Conservation (phyloP, 1,140 invertebrate genomes). For the Brachionus manjavacas region DNA sequence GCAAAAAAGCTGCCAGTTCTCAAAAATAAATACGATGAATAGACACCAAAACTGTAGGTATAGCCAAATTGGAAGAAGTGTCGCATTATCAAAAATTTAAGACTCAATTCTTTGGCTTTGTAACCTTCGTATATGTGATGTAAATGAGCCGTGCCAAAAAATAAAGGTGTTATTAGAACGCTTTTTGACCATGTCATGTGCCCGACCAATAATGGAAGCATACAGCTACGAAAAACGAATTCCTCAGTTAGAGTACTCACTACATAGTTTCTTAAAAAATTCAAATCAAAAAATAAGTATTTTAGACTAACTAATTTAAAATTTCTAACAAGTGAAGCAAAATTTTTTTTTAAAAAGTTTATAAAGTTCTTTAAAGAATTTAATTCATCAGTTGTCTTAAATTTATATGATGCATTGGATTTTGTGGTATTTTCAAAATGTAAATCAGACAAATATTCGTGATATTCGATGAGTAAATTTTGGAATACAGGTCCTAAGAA, state of each 20-base stretch:
- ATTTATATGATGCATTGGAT: not conserved
- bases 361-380: not conserved
- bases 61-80: slow-evolving; percentile 32
- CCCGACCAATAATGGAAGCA: not conserved
- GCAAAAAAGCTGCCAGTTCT: slow-evolving; percentile 35
- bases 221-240: slow-evolving; percentile 31
- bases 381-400: not conserved
- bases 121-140: slow-evolving; percentile 31
- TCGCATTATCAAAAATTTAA: not conserved
- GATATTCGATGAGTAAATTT: not conserved
- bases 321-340: not conserved
- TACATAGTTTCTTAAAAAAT: slow-evolving; percentile 35
- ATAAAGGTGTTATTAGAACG: slow-evolving; percentile 5
- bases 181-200: not conserved
- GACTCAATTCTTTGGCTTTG: not conserved
- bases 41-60: slow-evolving; percentile 36
- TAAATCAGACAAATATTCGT: not conserved
- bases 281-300: not conserved
- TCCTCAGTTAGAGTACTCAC: slow-evolving; percentile 21
- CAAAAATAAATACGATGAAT: slow-evolving; percentile 37
- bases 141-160: slow-evolving; percentile 34
- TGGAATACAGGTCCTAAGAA: slow-evolving; percentile 28
- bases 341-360: not conserved
- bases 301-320: not conserved
- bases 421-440: not conserved